Percentiles rank a stretch among this genome's conserved stretches.
phyloP scores from a whole-genome alignment of 2,797 vertebrate genomes.

The Apogon talboti region DNA sequence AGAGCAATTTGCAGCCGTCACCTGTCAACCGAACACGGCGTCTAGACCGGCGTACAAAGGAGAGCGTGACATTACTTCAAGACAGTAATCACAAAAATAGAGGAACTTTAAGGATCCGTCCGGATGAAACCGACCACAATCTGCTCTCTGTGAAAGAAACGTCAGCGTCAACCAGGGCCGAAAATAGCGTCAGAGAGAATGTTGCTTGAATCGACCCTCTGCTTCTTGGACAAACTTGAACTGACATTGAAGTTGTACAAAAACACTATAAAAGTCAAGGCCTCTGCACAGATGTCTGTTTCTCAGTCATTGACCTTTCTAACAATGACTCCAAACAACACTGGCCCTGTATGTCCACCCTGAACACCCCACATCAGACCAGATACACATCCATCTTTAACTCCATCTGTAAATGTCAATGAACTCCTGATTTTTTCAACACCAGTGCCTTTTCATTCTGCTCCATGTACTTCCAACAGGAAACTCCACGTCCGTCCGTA shows the following conservation, averaged over 20 bases:
- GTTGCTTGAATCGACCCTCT: too few species aligned
- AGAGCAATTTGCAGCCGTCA: slow-evolving; percentile 40
- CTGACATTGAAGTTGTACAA: too few species aligned
- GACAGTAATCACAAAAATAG: not conserved
- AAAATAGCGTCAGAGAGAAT: too few species aligned
- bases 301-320: not conserved
- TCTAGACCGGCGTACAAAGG: not conserved
- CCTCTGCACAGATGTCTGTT: not conserved
- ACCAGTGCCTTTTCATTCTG: not conserved
- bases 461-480: not conserved
- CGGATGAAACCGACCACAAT: too few species aligned
- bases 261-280: not conserved
- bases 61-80: not conserved
- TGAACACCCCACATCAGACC: slow-evolving; percentile 24
- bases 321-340: not conserved
- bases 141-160: too few species aligned
- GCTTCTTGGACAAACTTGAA: too few species aligned
- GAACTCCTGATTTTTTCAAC: slow-evolving; percentile 18
- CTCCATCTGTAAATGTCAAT: slow-evolving; percentile 43
- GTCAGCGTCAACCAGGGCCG: too few species aligned
- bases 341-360: slow-evolving; percentile 1
- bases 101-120: slow-evolving; percentile 10
- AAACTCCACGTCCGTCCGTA: not conserved
- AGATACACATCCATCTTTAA: slow-evolving; percentile 32
- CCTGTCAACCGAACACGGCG: slow-evolving; percentile 18